Conservation (phyloP, 2,888 invertebrate genomes). For the Unio pictorum region DNA sequence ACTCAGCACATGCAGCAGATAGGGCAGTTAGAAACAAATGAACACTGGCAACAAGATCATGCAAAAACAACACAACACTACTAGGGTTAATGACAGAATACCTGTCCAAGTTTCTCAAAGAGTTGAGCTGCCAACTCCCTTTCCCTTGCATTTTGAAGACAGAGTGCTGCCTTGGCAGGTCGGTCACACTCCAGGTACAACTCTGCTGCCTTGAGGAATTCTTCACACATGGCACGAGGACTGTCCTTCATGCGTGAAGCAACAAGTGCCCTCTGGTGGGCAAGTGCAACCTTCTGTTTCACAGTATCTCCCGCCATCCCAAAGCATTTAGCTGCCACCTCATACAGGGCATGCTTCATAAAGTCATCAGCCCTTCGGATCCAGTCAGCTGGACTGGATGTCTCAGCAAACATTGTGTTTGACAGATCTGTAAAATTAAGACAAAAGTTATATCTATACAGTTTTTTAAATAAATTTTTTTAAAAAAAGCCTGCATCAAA, state of each 20-base stretch:
- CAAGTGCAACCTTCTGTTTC: slow-evolving; percentile 49
- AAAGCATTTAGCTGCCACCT: slow-evolving; percentile 64
- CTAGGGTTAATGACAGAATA: slow-evolving; percentile 1
- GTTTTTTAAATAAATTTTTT: too few relatives aligned
- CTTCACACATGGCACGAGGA: slow-evolving; percentile 47
- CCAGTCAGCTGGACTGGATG: slow-evolving; percentile 56
- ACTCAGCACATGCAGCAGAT: too few relatives aligned
- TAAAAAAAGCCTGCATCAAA: too few relatives aligned
- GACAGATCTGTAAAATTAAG: slow-evolving; percentile 17
- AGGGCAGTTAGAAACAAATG: too few relatives aligned
- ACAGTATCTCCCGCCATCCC: slow-evolving; percentile 37
- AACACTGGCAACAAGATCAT: too few relatives aligned
- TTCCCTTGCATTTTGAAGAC: slow-evolving; percentile 54
- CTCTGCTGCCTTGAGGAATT: slow-evolving; percentile 50
- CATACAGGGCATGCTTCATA: slow-evolving; percentile 52
- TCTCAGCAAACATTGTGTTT: slow-evolving; percentile 55
- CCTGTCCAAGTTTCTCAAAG: slow-evolving; percentile 55
- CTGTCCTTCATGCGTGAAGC: slow-evolving; percentile 42
- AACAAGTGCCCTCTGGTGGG: slow-evolving; percentile 54
- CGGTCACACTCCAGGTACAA: slow-evolving; percentile 49
- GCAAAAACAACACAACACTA: too few relatives aligned
- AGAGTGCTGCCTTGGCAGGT: slow-evolving; percentile 44
- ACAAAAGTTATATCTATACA: too few relatives aligned
- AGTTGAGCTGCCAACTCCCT: slow-evolving; percentile 45
- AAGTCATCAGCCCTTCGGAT: slow-evolving; percentile 54